Evolutionary conservation across 2,888 invertebrate genomes (phyloP).

Genomic region (Eulithis testata): DNA sequence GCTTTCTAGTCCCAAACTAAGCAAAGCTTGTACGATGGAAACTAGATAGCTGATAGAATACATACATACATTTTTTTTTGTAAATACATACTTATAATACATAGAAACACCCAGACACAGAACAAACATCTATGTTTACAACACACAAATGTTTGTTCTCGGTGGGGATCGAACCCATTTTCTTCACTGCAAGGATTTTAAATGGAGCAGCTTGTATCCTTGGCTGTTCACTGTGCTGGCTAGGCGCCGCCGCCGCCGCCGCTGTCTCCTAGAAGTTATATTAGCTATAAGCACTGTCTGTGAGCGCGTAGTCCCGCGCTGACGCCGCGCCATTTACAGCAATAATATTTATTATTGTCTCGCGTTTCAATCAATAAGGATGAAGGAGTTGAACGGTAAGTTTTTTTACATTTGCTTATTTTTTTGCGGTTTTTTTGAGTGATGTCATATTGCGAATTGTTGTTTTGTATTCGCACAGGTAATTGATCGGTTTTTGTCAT

Average conservation of each 20-base stretch:
- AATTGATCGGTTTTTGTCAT: too few species aligned
- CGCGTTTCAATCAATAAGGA: slow-evolving; percentile 24
- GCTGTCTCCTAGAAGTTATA: slow-evolving; percentile 36
- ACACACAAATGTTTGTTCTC: too few species aligned
- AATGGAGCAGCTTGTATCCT: slow-evolving; percentile 30
- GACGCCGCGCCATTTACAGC: slow-evolving; percentile 31
- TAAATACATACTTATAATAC: too few species aligned
- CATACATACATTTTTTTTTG: too few species aligned
- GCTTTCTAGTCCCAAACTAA: too few species aligned
- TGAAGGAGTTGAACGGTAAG: slow-evolving; percentile 53
- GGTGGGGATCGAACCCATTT: too few species aligned
- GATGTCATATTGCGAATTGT: slow-evolving; percentile 11
- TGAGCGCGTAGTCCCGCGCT: slow-evolving; percentile 44
- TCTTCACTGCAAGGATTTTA: slow-evolving; percentile 11
- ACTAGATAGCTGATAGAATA: too few species aligned
- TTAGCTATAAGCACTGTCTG: slow-evolving; percentile 43
- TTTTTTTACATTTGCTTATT: slow-evolving; percentile 1
- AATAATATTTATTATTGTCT: slow-evolving; percentile 4
- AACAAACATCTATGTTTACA: too few species aligned
- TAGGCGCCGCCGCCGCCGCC: slow-evolving; percentile 3
- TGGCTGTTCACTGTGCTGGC: slow-evolving; percentile 20
- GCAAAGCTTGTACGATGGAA: too few species aligned
- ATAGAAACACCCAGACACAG: too few species aligned
- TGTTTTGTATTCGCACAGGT: slow-evolving; percentile 10
- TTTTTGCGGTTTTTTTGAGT: slow-evolving; percentile 5